These are phyloP conservation scores for Nomada fucata DNA, from an alignment of 2,888 invertebrate species.

Conservation along the genomic window DNA sequence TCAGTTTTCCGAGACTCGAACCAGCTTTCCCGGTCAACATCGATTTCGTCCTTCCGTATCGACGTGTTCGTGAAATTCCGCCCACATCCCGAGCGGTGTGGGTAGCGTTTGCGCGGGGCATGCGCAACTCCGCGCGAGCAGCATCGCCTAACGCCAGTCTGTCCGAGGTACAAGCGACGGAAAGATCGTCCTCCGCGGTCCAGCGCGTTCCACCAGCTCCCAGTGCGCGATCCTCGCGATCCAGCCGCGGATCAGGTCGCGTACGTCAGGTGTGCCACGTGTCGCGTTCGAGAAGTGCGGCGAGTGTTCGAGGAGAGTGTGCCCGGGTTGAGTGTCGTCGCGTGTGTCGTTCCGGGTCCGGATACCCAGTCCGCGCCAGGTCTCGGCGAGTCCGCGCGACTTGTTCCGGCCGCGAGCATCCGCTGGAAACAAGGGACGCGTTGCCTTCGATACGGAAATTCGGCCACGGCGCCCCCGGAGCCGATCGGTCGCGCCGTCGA, in stretches of 20 bases:
- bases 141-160: slow-evolving; percentile 81
- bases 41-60: slow-evolving; percentile 77
- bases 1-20: slow-evolving; percentile 69
- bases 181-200: slow-evolving; percentile 73
- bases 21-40: slow-evolving; percentile 55
- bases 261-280: slow-evolving; percentile 3
- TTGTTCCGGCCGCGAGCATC: neutral
- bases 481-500: neutral
- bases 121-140: slow-evolving; percentile 76
- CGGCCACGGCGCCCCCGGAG: neutral
- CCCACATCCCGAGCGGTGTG: slow-evolving; percentile 64
- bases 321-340: slow-evolving; percentile 23
- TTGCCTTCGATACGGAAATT: neutral
- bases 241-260: slow-evolving; percentile 17
- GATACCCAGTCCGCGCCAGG: no score
- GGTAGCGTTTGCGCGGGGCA: slow-evolving; percentile 71
- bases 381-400: slow-evolving; percentile 1
- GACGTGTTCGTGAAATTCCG: slow-evolving; percentile 74
- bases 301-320: slow-evolving; percentile 33
- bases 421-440: neutral
- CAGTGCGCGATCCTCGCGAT: slow-evolving; percentile 19
- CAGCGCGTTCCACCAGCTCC: slow-evolving; percentile 33
- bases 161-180: slow-evolving; percentile 82
- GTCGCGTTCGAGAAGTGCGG: slow-evolving; percentile 9
- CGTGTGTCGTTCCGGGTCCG: slow-evolving; percentile 9